Evolutionary conservation across 2,888 invertebrate genomes (phyloP), one percentile per base, ranked within the genome.

Genomic region (Aelia acuminata): DNA sequence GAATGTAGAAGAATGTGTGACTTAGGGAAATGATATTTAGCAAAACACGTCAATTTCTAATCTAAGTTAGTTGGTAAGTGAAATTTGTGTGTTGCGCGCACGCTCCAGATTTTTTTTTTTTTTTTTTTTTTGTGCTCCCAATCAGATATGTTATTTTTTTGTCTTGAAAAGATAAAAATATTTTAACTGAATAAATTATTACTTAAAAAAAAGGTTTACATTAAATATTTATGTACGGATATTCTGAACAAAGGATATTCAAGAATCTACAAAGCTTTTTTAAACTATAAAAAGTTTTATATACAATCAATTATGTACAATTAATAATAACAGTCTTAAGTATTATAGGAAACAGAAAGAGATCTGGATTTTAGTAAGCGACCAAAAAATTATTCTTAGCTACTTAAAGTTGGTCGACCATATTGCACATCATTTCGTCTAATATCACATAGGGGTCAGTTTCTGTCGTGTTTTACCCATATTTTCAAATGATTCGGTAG

Each of bases 371-470:
- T 43, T 43, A 80, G 70, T 70, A 35, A 70, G 43, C 43, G 80
- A n/a, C 39, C 80, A 43, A n/a, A 43, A 43, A 80, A 8, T n/a
- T 3, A 13, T 31, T 50, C 3, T 22, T 15, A 31, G 63, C 31
- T 35, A 26, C 75, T 88, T 89, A 90, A 70, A 90, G 89, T 50
- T 95, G 96, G 93, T 98, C 98, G 88, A 98, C 96, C 92, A 98
- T 96, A 93, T 96, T 96, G 93, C 98, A 98, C 98, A 98, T 98
- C 91, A 98, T 95, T 91, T 96, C 95, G 93, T 98, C 98, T 89
- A 96, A 94, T 90, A 96, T 95, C 93, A 95, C 95, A 91, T 96
- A 96, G 1, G 96, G 95, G 92, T 97, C 97, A 80, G 93, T 92
- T 91, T 93, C 90, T 90, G 92, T 91, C 85, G 92, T 94, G 89